Evolutionary conservation across 1,140 invertebrate species (phyloP).

Genomic region (Bombyx mori): ASM3026992v2 NC_085130.1:8185001-8185500

Average conservation of each 20-base stretch:
- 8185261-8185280: conserved; percentile 7
- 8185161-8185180: conserved; percentile 3
- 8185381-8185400: conserved; percentile 7
- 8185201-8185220: conserved; percentile 9
- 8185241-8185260: background rate
- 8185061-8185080: conserved; percentile 8
- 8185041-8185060: background rate
- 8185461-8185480: conserved; percentile 6
- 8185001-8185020: too few relatives aligned
- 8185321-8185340: background rate
- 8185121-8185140: conserved; percentile 4
- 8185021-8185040: too few relatives aligned
- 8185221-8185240: conserved; percentile 1
- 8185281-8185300: background rate
- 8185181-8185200: conserved; percentile 1
- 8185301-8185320: conserved; percentile 1
- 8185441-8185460: conserved; percentile 3
- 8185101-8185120: conserved; percentile 3
- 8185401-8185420: conserved; percentile 2
- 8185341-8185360: conserved; percentile 2
- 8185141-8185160: conserved; percentile 7
- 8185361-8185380: conserved; percentile 1
- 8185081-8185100: conserved; percentile 7
- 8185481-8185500: conserved; percentile 5
- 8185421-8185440: background rate